Base-by-base conservation (phyloP, 2,888 invertebrate species). In the Sinelater perroti region DNA sequence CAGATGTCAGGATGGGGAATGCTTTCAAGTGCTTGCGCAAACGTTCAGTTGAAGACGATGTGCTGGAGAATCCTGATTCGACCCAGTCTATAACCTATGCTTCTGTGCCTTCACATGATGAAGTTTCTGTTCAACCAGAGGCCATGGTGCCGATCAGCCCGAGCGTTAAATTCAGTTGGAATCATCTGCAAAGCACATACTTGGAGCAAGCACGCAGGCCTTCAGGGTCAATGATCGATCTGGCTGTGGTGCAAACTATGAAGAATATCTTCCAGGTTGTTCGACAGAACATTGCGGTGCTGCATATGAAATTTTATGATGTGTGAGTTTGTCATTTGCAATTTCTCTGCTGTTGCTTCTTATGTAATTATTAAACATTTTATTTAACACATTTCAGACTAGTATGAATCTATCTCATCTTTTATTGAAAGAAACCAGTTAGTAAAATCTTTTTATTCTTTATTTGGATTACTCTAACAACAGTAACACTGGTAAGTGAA, bases 121-220 rank as follows among this genome's bases (percentile, higher is more conserved):
- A 10, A 3, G 16, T 17, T 30, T 30, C 10, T 6, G n/a, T 14
- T 5, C 4, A 17, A 17, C 4, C 26, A 24, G 6, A 26, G 2
- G 4, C 17, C 14, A 11, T 18, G 2, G 18, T 18, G n/a, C 1
- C 1, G 5, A 1, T 2, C 6, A 10, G 3, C 4, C 4, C 24
- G 1, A 30, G 17, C 18, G 7, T 6, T 16, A 14, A 44, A 3
- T 44, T 44, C 5, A 44, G 44, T 13, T 44, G 44, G 44, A 8
- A 10, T 13, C 8, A 17, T 7, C 10, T 44, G 11, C 44, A 44
- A 17, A 28, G 8, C 17, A 30, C 30, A 1, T 44, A 44, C 6
- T 13, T 16, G 1, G 30, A 44, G n/a, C n/a, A n/a, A 3, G 7
- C 16, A 1, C 1, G 16, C 2, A 10, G 18, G 8, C 4, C 26